A percentile compares a stretch with the other conserved stretches of the same genome.
These are phyloP conservation scores for Beroe ovata DNA, from an alignment of 37 sponge, comb jelly and placozoan genomes.

Conservation along the genomic window DNA sequence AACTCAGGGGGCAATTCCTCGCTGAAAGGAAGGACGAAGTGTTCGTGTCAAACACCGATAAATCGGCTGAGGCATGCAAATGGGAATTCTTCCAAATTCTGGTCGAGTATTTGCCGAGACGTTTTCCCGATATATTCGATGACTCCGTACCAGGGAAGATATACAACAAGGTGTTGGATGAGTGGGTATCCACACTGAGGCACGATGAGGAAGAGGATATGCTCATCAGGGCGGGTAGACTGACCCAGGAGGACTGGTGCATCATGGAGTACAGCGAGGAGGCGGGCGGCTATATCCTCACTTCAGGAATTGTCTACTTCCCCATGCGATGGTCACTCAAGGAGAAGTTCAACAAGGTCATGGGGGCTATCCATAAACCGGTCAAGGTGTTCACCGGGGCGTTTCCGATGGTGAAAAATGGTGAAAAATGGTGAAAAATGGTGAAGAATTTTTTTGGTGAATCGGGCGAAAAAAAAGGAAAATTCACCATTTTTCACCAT, in stretches of 20 bases:
- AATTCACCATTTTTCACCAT: no score
- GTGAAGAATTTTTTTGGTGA: no score
- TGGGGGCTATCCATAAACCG: neutral
- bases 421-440: no score
- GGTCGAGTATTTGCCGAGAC: neutral
- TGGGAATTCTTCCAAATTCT: neutral
- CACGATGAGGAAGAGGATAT: neutral
- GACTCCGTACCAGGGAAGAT: neutral
- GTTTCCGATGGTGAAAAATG: no score
- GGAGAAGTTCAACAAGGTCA: neutral
- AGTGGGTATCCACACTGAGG: neutral
- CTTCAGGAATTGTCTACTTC: neutral
- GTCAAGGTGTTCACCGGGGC: neutral
- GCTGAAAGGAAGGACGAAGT: neutral
- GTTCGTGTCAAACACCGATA: neutral
- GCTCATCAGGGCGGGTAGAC: neutral
- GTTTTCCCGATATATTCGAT: neutral
- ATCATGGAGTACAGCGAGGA: neutral
- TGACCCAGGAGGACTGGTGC: neutral
- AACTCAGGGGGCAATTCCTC: neutral
- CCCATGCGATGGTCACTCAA: neutral
- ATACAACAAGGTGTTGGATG: neutral
- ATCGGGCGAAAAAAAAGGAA: no score
- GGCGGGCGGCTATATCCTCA: neutral
- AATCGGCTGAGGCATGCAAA: neutral